A percentile compares a stretch with the other conserved stretches of the same genome.
These are phyloP conservation scores for Peromyscus eremicus DNA, from an alignment of 2,797 vertebrate species.

Conservation along the genomic window DNA sequence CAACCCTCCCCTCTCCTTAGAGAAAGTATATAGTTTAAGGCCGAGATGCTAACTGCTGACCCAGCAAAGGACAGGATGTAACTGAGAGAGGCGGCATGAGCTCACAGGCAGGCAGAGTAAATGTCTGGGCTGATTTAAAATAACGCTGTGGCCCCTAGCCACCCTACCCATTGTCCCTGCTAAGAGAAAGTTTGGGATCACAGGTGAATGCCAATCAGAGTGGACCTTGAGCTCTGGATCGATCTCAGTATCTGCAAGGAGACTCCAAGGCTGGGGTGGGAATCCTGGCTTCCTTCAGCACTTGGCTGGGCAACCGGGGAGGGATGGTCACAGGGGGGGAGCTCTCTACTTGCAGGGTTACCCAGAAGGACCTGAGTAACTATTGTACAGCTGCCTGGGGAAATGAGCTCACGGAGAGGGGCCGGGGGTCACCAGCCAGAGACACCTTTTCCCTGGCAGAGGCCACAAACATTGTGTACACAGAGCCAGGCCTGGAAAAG, in stretches of 20 bases:
- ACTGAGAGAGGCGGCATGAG: slow-evolving; percentile 40
- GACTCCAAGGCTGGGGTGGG: neutral
- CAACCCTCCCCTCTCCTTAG: slow-evolving; percentile 28
- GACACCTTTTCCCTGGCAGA: neutral
- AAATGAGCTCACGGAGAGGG: neutral
- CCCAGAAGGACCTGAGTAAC: neutral
- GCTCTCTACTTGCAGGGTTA: neutral
- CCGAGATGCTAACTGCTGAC: slow-evolving; percentile 43
- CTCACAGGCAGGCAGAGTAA: slow-evolving; percentile 61
- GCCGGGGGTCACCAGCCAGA: neutral
- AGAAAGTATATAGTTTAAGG: slow-evolving; percentile 49
- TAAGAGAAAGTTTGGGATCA: neutral
- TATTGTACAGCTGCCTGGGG: neutral
- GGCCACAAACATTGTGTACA: too few relatives aligned
- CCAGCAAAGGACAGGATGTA: slow-evolving; percentile 63
- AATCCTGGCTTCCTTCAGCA: neutral
- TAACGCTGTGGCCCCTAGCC: neutral
- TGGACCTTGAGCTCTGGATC: neutral
- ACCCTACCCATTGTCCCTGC: neutral
- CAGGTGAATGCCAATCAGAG: slow-evolving; percentile 5
- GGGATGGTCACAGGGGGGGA: fast-evolving
- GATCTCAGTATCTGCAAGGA: neutral
- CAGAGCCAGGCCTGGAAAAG: neutral
- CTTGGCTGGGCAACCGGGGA: neutral
- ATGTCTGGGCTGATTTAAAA: slow-evolving; percentile 56